Base-by-base conservation (phyloP, 2,888 invertebrate species). In the Tipula lateralis region DNA sequence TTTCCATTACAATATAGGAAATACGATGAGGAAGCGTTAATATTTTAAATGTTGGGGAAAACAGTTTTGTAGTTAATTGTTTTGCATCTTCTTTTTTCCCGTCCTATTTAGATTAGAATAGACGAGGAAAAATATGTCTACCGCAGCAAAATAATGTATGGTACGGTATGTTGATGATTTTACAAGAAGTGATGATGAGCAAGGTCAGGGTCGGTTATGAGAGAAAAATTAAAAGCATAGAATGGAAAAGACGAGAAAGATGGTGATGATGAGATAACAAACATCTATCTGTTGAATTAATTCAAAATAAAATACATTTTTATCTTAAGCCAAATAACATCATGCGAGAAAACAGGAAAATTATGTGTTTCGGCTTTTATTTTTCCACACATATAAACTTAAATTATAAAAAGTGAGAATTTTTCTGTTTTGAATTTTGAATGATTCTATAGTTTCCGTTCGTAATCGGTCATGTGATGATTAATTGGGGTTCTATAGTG, bases 121-220 rank as follows among this genome's bases (percentile, higher is more conserved):
- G 66, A 66, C 12, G 66, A 24, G 66, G 24, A 24, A 24, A 24
- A 66, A 66, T 7, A 50, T 24, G 66, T 66, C 66, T 66, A 66
- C 24, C 66, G 24, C 66, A 19, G 7, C 66, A 24, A 7, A 24
- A 66, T 9, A 9, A 66, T 24, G 66, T 24, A 9, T 24, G 66
- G n/a, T n/a, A n/a, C n/a, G n/a, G n/a, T n/a, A 24, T 66, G 66
- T 24, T 66, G 66, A 66, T 66, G 24, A 66, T 66, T 66, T 66
- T 66, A 66, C 66, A 50, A 50, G 16, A 66, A 66, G 66, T 66
- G 66, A 66, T 66, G 66, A 66, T 66, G 19, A 66, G 66, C 24
- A 66, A 66, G 66, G 66, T 66, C 66, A 66, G 66, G 66, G 66
- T 66, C 66, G 66, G 24, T 66, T 66, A 66, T 66, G 24, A 66